phyloP scores from a whole-genome alignment of 2,113 vertebrate species.

The Capra hircus region DNA sequence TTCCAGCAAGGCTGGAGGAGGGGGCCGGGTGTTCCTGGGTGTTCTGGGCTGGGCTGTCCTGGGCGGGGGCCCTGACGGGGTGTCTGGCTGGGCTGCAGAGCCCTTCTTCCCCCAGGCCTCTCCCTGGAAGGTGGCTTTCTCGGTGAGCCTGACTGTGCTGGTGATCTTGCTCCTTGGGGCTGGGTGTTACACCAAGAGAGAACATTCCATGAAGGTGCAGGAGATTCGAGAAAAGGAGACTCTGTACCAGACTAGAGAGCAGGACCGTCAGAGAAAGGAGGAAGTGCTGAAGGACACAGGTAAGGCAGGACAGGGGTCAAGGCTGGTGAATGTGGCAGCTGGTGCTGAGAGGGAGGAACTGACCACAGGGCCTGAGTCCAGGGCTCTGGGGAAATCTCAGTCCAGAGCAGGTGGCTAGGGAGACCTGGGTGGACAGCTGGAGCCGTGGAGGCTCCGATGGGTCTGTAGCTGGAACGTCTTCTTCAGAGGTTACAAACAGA shows the following conservation, averaged over 20 bases:
- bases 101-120: constrained; percentile 33
- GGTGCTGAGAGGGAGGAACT: background rate
- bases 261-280: fast-evolving
- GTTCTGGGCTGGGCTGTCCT: background rate
- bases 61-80: background rate
- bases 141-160: fast-evolving
- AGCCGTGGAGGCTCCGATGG: fast-evolving
- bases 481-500: background rate
- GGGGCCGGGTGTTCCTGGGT: fast-evolving
- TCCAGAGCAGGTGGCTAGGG: background rate
- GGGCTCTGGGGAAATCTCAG: background rate
- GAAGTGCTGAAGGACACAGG: fast-evolving
- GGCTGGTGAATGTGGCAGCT: background rate
- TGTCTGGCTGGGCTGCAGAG: background rate
- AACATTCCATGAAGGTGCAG: fast-evolving
- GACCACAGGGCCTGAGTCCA: too few relatives aligned
- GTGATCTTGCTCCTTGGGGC: background rate
- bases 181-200: background rate
- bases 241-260: fast-evolving
- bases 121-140: background rate
- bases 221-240: fast-evolving
- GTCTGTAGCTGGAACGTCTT: fast-evolving
- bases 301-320: background rate
- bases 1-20: background rate
- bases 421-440: background rate